phyloP scores from a whole-genome alignment of 2,888 invertebrate species.

The Neria commutata region DNA sequence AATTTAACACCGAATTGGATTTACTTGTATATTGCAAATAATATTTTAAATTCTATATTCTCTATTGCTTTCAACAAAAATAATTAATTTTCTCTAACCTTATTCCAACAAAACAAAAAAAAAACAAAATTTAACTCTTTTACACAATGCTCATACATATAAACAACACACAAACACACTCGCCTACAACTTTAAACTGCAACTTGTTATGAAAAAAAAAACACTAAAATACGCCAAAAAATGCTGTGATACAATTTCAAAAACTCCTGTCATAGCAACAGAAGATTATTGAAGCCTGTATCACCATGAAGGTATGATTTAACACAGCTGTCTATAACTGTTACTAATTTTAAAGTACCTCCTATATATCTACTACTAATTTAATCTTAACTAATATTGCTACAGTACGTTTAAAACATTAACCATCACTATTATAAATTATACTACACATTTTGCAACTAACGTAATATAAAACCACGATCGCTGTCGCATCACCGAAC shows the following conservation, averaged over 20 bases:
- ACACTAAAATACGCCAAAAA: conserved; percentile 2
- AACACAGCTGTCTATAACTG: conserved; percentile 18
- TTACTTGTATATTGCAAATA: not conserved
- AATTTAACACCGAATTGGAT: conserved; percentile 7
- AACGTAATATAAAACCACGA: too few relatives aligned
- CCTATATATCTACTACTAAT: not conserved
- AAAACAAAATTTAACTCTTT: conserved; percentile 41
- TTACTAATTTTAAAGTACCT: not conserved
- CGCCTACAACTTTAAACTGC: conserved; percentile 28
- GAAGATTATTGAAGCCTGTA: conserved; percentile 95
- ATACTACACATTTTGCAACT: not conserved
- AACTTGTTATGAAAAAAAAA: not conserved
- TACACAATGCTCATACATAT: conserved; percentile 28
- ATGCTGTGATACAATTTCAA: conserved; percentile 57
- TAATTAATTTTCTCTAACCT: conserved; percentile 37
- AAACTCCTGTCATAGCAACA: conserved; percentile 65
- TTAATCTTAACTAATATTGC: not conserved
- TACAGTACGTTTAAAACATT: too few relatives aligned
- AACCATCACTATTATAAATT: not conserved
- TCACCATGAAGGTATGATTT: conserved; percentile 83
- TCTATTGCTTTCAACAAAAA: too few relatives aligned
- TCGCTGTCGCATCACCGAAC: too few relatives aligned
- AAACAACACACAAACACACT: conserved; percentile 29
- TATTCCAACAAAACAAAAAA: conserved; percentile 35
- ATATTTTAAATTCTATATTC: too few relatives aligned